phyloP scores from a whole-genome alignment of 2,797 vertebrate genomes.

The Sternarchorhynchus goeldii region DNA sequence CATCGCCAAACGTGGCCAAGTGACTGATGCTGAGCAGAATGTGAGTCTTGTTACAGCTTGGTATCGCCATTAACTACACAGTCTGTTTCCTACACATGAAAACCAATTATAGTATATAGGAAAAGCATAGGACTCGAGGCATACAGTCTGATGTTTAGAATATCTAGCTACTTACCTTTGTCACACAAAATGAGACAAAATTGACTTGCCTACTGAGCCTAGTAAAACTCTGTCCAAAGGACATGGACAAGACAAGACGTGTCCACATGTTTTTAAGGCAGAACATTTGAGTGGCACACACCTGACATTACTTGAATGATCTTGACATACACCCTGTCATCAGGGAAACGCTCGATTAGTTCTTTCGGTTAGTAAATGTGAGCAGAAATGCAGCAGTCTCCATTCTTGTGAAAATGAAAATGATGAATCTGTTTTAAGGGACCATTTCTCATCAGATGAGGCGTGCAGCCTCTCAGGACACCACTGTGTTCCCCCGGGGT shows the following conservation, averaged over 20 bases:
- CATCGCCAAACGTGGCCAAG: background rate
- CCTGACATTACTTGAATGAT: constrained; percentile 55
- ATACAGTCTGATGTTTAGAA: background rate
- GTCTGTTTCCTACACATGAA: no score
- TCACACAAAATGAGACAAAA: background rate
- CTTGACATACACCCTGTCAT: background rate
- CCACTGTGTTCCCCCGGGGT: background rate
- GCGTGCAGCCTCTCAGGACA: background rate
- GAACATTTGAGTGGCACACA: constrained; percentile 33
- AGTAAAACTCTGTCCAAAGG: constrained; percentile 4
- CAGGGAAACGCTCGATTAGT: constrained; percentile 6
- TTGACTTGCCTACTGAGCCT: constrained; percentile 31
- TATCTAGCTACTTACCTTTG: background rate
- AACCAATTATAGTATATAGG: no score
- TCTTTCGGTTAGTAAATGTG: background rate
- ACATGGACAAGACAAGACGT: no score
- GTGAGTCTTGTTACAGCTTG: no score
- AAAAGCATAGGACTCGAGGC: background rate
- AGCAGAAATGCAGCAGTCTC: background rate
- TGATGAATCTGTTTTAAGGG: background rate
- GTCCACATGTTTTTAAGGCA: background rate
- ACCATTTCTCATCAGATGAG: constrained; percentile 19
- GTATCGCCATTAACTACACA: no score
- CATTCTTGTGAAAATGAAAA: background rate
- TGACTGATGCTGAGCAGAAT: background rate